Evolutionary conservation across 2,113 vertebrate genomes (phyloP), one percentile per base, ranked within the genome.

Genomic region (Actenoides hombroni): DNA sequence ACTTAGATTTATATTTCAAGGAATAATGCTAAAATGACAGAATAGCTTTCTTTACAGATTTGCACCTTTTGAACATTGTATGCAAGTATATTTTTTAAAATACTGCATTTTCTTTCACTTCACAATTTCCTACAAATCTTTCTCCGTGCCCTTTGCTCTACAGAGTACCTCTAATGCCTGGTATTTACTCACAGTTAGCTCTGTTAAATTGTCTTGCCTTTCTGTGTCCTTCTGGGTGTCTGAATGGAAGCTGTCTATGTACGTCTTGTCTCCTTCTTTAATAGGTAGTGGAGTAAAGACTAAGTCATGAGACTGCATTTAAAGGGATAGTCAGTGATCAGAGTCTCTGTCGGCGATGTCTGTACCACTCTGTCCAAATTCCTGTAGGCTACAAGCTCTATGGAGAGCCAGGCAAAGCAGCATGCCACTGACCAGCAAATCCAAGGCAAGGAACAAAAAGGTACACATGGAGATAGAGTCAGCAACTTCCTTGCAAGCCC

Each of bases 311-410:
- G 99, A 98, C 98, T 97, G 97, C 96, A 81, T 97, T 98, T 98
- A 98, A 98, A 98, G 98, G 97, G 98, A 98, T 97, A 97, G 95
- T 97, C 96, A 97, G 98, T 91, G 98, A 97, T 97, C 84, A 97
- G 97, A 95, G 98, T 98, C 98, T 98, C 98, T 97, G 95, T 98
- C 98, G 98, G 99, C 97, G 98, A 99, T 98, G 98, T 99, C 99
- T 98, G 98, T 99, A 98, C 99, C 99, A 99, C 98, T 98, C 98
- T 88, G 97, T 97, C 97, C 98, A 98, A 98, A 98, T 98, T 98
- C 98, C 98, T 98, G 97, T 98, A 97, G 95, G 94, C 95, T 97
- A 96, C 98, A 97, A 97, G 94, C 97, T 97, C 98, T 97, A 97
- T 98, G 97, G 98, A 97, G 98, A 98, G 98, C 98, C 98, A 98